A percentile compares a stretch with the other conserved stretches of the same genome.
Evolutionary conservation across 2,113 vertebrate species (phyloP).

Genomic region (Nansenia antarctica): DNA sequence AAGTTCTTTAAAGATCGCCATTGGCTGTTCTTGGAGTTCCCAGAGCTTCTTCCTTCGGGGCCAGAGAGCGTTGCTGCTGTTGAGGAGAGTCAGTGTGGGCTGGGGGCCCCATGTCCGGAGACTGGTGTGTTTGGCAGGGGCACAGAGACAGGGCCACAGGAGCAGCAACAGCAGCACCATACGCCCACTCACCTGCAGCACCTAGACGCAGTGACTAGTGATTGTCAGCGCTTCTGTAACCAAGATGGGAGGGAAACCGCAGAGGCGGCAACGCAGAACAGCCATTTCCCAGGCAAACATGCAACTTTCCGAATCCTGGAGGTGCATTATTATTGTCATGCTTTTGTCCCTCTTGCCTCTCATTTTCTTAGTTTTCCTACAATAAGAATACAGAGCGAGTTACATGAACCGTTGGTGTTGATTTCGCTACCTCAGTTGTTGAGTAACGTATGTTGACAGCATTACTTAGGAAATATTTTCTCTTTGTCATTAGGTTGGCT

Average conservation of each 20-base stretch:
- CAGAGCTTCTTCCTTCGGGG: conserved; percentile 81
- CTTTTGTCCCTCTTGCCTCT: neutral
- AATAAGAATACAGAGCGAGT: neutral
- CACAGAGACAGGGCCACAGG: conserved; percentile 3
- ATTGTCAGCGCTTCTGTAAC: conserved; percentile 5
- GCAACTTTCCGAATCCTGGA: conserved; percentile 87
- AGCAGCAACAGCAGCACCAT: conserved; percentile 25
- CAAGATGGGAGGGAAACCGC: conserved; percentile 6
- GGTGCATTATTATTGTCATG: conserved; percentile 61
- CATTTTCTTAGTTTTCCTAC: too few species aligned
- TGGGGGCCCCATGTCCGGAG: neutral
- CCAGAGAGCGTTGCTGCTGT: neutral
- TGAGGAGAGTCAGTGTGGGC: conserved; percentile 7
- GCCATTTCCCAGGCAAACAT: conserved; percentile 80
- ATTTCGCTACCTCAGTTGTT: neutral
- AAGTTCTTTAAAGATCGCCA: conserved; percentile 96
- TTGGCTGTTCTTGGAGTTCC: conserved; percentile 92
- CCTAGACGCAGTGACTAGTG: conserved; percentile 11
- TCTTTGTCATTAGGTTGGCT: conserved; percentile 82
- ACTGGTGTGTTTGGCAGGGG: conserved; percentile 8
- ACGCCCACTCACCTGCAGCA: neutral
- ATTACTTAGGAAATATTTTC: too few species aligned
- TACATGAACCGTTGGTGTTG: neutral
- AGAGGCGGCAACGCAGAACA: conserved; percentile 2
- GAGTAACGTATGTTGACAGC: neutral